Evolutionary conservation across 2,888 invertebrate genomes (phyloP).

Genomic region (Saturnia pavonia): DNA sequence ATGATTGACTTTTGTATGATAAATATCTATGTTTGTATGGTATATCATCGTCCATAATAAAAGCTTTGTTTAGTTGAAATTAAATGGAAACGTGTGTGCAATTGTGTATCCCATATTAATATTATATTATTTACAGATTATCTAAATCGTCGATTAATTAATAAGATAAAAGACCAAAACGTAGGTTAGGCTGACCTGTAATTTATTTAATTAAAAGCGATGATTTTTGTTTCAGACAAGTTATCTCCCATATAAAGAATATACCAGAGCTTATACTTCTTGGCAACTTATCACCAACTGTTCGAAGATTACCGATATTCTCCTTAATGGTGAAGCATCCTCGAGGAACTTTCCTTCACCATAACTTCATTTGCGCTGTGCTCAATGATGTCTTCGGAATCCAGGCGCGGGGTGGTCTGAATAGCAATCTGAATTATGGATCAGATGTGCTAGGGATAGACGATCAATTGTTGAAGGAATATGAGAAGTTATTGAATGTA

Average conservation of each 20-base stretch:
- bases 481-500: constrained; percentile 83
- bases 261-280: constrained; percentile 90
- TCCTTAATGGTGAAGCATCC: constrained; percentile 93
- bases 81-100: too few relatives aligned
- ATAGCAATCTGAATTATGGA: constrained; percentile 92
- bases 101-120: too few relatives aligned
- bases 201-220: not conserved
- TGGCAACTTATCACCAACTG: constrained; percentile 85
- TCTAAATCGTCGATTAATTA: too few relatives aligned
- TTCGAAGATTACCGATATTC: constrained; percentile 89
- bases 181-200: too few relatives aligned
- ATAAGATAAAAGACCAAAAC: too few relatives aligned
- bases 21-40: too few relatives aligned
- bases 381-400: constrained; percentile 96
- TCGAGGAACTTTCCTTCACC: constrained; percentile 91
- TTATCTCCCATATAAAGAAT: constrained; percentile 88
- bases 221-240: constrained; percentile 84
- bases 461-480: constrained; percentile 87
- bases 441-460: constrained; percentile 93
- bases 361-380: constrained; percentile 92
- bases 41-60: too few relatives aligned
- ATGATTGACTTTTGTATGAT: too few relatives aligned
- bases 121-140: too few relatives aligned
- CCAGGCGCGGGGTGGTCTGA: constrained; percentile 90
- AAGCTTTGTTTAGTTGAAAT: too few relatives aligned